Evolutionary conservation across 1,140 invertebrate genomes (phyloP), one percentile per base, ranked within the genome.

Genomic region (Heliconius hewitsoni): DNA sequence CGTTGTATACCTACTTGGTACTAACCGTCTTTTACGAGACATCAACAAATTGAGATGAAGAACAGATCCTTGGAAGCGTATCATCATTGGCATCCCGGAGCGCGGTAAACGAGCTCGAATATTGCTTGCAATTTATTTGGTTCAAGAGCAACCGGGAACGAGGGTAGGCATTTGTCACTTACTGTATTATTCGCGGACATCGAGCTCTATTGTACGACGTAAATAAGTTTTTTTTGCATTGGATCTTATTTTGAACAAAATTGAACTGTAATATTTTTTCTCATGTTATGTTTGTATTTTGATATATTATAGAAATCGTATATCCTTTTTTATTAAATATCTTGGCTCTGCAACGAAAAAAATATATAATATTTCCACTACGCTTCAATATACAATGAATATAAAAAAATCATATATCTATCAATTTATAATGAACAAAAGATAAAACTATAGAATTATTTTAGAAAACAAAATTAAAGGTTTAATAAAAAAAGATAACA

Each of bases 91-190:
- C 86, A 84, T 88, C 87, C 87, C 88, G 88, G 81, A 86, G 85
- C 87, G 87, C 87, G 78, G 86, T 85, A 91, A 91, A 91, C 88
- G 88, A 91, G 82, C 83, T 88, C 85, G 85, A 93, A 93, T 92
- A 92, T 93, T 91, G 88, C 85, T 84, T 75, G 85, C 90, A 91
- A 91, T 92, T 92, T 93, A 89, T 91, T 86, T 84, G 84, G 86
- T 91, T 92, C 87, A 92, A 89, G 87, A 87, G 88, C 90, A 90
- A 90, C 90, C 88, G 86, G 84, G 88, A 87, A 90, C 89, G 89
- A 6, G 90, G 89, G 87, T 79, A 87, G 82, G 84, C 85, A 85
- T 89, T 91, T 91, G 87, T 90, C 90, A 91, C 90, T 93, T 87
- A 88, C 88, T 92, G 87, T 90, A 90, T 90, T 90, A 90, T 91